Evolutionary conservation across 2,797 vertebrate genomes (phyloP).

Genomic region (Lithobates sylvaticus): DNA sequence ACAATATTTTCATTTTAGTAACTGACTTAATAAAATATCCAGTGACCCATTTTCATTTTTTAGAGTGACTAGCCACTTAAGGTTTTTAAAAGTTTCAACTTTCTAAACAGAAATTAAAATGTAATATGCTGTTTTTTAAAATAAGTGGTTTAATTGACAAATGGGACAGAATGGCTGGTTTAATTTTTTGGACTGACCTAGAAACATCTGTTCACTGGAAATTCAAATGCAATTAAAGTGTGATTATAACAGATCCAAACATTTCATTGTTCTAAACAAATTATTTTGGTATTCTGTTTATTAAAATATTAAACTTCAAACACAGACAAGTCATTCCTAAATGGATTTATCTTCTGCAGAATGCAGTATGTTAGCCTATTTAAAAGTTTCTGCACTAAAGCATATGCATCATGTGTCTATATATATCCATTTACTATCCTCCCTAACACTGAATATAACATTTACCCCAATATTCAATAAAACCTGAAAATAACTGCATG

Average conservation of each 20-base stretch:
- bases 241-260: constrained; percentile 49
- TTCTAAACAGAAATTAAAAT: constrained; percentile 20
- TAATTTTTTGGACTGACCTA: constrained; percentile 48
- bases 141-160: constrained; percentile 46
- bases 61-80: neutral
- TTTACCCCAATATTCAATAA: too few relatives aligned
- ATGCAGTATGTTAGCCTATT: constrained; percentile 12
- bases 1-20: too few relatives aligned
- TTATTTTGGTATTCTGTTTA: constrained; percentile 30
- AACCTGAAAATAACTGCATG: too few relatives aligned
- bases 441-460: too few relatives aligned
- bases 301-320: constrained; percentile 27
- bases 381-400: constrained; percentile 10
- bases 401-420: neutral
- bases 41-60: too few relatives aligned
- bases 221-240: constrained; percentile 45
- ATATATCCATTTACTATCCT: too few relatives aligned
- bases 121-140: constrained; percentile 22
- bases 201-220: constrained; percentile 49
- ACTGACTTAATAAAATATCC: neutral
- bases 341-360: constrained; percentile 6
- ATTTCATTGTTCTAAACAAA: constrained; percentile 45
- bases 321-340: constrained; percentile 13
- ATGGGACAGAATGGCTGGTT: constrained; percentile 23
- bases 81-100: neutral